Percentiles rank a stretch among this genome's conserved stretches.
Evolutionary conservation across 2,113 vertebrate species (phyloP).

Genomic region (Plectropomus leopardus): DNA sequence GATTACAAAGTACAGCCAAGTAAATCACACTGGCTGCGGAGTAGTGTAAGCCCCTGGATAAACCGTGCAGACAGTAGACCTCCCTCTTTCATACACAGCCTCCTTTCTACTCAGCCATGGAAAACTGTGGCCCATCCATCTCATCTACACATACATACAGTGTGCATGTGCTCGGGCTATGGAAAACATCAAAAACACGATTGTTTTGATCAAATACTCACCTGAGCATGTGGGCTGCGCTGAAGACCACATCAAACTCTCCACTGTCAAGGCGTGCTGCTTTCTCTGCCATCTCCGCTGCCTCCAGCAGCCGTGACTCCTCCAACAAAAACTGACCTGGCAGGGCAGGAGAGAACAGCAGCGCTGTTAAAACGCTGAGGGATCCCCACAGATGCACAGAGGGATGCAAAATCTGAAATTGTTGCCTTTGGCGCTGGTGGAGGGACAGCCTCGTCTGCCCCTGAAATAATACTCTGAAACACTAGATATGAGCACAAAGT

Average conservation of each 20-base stretch:
- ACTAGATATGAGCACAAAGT: conserved; percentile 42
- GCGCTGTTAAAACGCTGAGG: conserved; percentile 47
- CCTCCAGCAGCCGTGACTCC: conserved; percentile 94
- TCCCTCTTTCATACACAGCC: conserved; percentile 55
- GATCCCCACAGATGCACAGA: conserved; percentile 42
- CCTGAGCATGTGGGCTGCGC: conserved; percentile 99
- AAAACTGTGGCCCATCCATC: conserved; percentile 57
- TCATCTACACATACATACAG: conserved; percentile 19
- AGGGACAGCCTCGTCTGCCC: conserved; percentile 34
- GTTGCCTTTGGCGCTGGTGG: conserved; percentile 63
- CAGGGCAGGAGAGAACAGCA: conserved; percentile 54
- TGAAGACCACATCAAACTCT: conserved; percentile 99
- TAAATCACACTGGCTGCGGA: conserved; percentile 74
- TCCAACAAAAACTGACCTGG: conserved; percentile 98
- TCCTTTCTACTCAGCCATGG: conserved; percentile 42
- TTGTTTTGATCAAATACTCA: conserved; percentile 73
- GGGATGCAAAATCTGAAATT: conserved; percentile 46
- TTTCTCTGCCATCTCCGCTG: conserved; percentile 98
- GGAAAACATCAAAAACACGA: conserved; percentile 10
- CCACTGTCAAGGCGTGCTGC: conserved; percentile 92
- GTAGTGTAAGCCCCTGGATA: conserved; percentile 72
- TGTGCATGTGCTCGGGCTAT: background rate
- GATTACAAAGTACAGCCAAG: conserved; percentile 72
- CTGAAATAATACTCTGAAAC: conserved; percentile 63
- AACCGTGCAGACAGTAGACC: conserved; percentile 73